Evolutionary conservation across 1,140 invertebrate genomes (phyloP).

Genomic region (Probaryconus sp.): DNA sequence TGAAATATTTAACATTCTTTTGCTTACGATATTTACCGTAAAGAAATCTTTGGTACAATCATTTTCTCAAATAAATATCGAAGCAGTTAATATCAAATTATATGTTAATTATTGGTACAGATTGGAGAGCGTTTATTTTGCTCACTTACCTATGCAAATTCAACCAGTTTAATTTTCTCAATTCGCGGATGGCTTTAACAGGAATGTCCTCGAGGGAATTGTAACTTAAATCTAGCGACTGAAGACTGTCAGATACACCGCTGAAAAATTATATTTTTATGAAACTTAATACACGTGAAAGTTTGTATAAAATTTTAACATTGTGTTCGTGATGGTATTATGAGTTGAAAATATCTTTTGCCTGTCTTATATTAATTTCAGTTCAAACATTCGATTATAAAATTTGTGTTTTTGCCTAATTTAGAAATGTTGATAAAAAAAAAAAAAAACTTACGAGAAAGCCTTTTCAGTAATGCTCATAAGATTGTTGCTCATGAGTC

Average conservation of each 20-base stretch:
- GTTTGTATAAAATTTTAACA: not conserved
- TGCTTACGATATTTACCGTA: too few species aligned
- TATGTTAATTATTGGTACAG: too few species aligned
- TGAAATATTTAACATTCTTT: too few species aligned
- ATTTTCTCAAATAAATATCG: too few species aligned
- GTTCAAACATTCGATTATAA: too few species aligned
- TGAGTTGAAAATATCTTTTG: too few species aligned
- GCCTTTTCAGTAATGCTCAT: slow-evolving; percentile 76
- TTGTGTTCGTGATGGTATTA: too few species aligned
- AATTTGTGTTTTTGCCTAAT: too few species aligned
- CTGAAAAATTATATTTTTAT: slow-evolving; percentile 67
- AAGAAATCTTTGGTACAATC: too few species aligned
- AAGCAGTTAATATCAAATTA: too few species aligned
- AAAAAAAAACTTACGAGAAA: slow-evolving; percentile 73
- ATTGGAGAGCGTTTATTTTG: too few species aligned
- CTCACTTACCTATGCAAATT: slow-evolving; percentile 81
- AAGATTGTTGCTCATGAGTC: slow-evolving; percentile 79
- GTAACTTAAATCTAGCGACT: slow-evolving; percentile 82
- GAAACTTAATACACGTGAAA: not conserved
- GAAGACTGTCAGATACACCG: slow-evolving; percentile 78
- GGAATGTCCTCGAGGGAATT: slow-evolving; percentile 82
- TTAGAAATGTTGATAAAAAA: not conserved
- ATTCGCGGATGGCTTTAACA: slow-evolving; percentile 77
- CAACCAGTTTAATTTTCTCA: slow-evolving; percentile 81
- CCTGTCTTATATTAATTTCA: too few species aligned